phyloP scores from a whole-genome alignment of 2,888 invertebrate genomes.

The Lapara coniferarum region DNA sequence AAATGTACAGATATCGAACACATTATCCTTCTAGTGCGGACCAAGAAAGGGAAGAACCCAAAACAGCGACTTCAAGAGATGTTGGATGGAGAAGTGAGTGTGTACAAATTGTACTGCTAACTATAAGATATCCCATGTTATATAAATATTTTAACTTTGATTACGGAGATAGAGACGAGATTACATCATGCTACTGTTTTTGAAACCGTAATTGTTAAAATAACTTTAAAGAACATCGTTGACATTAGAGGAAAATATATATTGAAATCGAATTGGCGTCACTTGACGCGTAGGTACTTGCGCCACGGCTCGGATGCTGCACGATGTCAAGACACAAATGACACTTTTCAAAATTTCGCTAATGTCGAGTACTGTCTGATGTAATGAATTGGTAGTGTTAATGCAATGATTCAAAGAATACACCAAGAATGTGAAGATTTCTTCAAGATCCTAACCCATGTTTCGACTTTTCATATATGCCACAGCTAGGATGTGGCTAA shows the following conservation, averaged over 20 bases:
- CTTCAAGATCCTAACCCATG: background rate
- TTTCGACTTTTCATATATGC: too few species aligned
- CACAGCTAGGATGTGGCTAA: too few species aligned
- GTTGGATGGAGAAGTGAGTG: conserved; percentile 91
- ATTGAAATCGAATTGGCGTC: background rate
- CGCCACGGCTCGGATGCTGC: background rate
- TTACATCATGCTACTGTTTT: too few species aligned
- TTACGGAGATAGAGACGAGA: too few species aligned
- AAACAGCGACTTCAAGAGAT: conserved; percentile 91
- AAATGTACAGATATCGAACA: conserved; percentile 89
- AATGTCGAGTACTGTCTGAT: background rate
- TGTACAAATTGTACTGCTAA: conserved; percentile 28
- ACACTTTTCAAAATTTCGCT: background rate
- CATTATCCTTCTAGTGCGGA: conserved; percentile 92
- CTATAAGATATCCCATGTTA: background rate
- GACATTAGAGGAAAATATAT: too few species aligned
- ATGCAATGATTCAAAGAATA: background rate
- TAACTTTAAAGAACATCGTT: background rate
- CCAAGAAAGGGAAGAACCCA: conserved; percentile 93
- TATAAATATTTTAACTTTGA: too few species aligned
- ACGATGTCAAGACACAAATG: background rate
- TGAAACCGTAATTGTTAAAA: too few species aligned
- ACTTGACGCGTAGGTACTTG: background rate
- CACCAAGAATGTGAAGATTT: background rate
- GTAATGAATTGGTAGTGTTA: background rate